Evolutionary conservation across 2,888 invertebrate species (phyloP), one percentile per base, ranked within the genome.

Genomic region (Drosophila helvetica): DNA sequence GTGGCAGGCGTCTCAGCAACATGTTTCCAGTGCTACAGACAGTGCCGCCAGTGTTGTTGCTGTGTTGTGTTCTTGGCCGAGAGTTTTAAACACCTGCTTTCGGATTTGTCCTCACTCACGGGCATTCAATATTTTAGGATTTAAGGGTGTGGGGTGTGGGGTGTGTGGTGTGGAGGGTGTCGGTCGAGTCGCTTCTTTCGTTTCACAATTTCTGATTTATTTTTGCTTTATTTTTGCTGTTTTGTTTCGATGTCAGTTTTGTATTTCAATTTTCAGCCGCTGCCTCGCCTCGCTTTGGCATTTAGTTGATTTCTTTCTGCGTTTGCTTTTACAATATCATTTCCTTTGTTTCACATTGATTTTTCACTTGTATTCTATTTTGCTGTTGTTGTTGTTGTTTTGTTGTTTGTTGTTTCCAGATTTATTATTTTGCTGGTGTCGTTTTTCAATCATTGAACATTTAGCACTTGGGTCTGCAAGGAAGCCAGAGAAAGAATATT

Each of bases 231-330:
- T 25, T 12, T 53, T 63, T 38, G 38, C 58, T 22, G 8, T 27
- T 27, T 27, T 48, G 57, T 71, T 62, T 72, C 62, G 62, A 69
- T 60, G 67, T 74, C 58, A 72, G 64, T 60, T 73, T 68, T 74
- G 63, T 33, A 60, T 74, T 67, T 75, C 64, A 47, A n/a, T 57
- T 53, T 42, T 74, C 17, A 22, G 64, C n/a, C 62, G 71, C 75
- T 75, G 68, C 72, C 79, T 68, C 80, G 79, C 79, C 79, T 78
- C 79, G 68, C 72, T 76, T 71, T 85, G 82, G 82, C 79, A 75
- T 85, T 79, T 72, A 76, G 68, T 71, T 81, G 73, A 68, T 71
- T 75, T 66, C 22, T 73, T 55, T 42, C 47, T 61, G 46, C 46
- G 17, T 43, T 10, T 30, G 15, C 52, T 48, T 45, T 50, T 56